phyloP scores from a whole-genome alignment of 2,888 invertebrate genomes.

The Heliconius aoede region DNA sequence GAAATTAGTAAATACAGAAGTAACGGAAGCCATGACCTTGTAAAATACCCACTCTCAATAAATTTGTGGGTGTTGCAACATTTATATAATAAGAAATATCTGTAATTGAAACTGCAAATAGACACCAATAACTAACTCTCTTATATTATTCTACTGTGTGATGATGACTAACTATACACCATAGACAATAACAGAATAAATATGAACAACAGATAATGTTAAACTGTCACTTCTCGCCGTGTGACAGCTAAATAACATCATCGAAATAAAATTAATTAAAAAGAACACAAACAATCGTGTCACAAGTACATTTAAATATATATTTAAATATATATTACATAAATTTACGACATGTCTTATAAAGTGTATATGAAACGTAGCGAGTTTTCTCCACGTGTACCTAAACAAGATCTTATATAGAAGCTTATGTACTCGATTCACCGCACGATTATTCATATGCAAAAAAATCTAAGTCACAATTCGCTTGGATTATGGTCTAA shows the following conservation, averaged over 20 bases:
- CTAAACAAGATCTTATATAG: constrained; percentile 41
- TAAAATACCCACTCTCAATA: neutral
- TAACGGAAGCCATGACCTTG: constrained; percentile 6
- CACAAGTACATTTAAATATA: constrained; percentile 3
- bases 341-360: constrained; percentile 9
- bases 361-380: constrained; percentile 11
- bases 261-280: constrained; percentile 16
- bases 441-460: constrained; percentile 69
- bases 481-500: constrained; percentile 79
- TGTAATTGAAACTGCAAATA: neutral
- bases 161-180: neutral
- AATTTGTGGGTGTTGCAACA: neutral
- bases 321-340: constrained; percentile 18
- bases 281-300: constrained; percentile 6
- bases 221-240: neutral
- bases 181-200: constrained; percentile 14
- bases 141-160: neutral
- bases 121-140: neutral
- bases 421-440: constrained; percentile 48
- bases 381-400: constrained; percentile 43
- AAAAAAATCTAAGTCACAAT: constrained; percentile 67
- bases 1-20: neutral
- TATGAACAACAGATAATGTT: neutral
- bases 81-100: constrained; percentile 1
- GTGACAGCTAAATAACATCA: constrained; percentile 12